Conservation (phyloP, 2,797 vertebrate species). For the Capromys pilorides region DNA sequence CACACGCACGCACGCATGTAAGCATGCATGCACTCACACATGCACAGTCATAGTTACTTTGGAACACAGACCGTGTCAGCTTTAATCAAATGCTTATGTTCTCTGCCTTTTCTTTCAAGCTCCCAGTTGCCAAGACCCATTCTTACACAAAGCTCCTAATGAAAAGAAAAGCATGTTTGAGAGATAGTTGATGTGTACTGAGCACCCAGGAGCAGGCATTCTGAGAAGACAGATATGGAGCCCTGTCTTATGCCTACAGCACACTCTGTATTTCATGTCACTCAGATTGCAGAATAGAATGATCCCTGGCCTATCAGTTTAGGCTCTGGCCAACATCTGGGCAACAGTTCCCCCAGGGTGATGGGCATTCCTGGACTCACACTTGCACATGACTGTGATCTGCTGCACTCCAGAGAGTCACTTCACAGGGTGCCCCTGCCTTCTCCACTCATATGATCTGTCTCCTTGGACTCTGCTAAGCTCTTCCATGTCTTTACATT, state of each 20-base stretch:
- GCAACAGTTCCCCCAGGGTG: background rate
- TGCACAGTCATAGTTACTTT: background rate
- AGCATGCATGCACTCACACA: background rate
- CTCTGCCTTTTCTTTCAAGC: background rate
- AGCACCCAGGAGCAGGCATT: background rate
- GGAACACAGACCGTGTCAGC: background rate
- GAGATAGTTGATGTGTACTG: background rate
- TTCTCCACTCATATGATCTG: fast-evolving
- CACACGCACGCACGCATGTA: too few species aligned
- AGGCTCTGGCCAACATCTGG: background rate
- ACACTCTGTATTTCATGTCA: background rate
- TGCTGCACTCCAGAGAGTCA: background rate
- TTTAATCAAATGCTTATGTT: background rate
- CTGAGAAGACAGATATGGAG: background rate
- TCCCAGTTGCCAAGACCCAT: background rate
- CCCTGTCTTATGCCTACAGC: background rate
- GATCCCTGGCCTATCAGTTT: background rate
- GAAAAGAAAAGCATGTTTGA: background rate
- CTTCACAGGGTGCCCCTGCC: background rate
- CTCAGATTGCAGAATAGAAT: background rate
- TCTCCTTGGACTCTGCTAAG: background rate
- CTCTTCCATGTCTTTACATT: background rate
- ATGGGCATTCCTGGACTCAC: background rate
- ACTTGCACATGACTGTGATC: fast-evolving
- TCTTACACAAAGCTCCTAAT: background rate